Conservation (phyloP, 2,888 invertebrate genomes). For the Pyrgus malvae region DNA sequence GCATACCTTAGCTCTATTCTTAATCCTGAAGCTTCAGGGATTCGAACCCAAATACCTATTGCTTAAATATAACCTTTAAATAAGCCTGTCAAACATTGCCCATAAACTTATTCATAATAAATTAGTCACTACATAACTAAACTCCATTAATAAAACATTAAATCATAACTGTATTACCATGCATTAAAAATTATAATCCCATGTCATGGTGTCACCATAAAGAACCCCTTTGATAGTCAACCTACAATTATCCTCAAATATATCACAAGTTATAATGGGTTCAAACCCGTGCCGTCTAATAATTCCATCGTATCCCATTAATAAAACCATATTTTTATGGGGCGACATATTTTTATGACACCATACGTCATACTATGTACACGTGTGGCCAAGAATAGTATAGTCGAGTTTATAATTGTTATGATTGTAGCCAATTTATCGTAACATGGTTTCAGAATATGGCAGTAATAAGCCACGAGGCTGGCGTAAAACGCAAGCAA, state of each 20-base stretch:
- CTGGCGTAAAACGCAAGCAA: no score
- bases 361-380: slow-evolving; percentile 29
- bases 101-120: not conserved
- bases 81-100: no score
- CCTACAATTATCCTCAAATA: slow-evolving; percentile 31
- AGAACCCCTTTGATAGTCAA: slow-evolving; percentile 20
- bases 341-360: slow-evolving; percentile 37
- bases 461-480: no score
- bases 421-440: no score
- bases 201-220: slow-evolving; percentile 16
- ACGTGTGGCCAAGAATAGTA: slow-evolving; percentile 16
- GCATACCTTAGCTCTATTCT: no score
- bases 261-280: slow-evolving; percentile 23
- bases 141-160: slow-evolving; percentile 22
- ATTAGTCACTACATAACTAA: not conserved
- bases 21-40: no score
- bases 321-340: slow-evolving; percentile 35
- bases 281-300: slow-evolving; percentile 30
- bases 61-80: no score
- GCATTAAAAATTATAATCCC: slow-evolving; percentile 18
- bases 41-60: no score
- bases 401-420: not conserved
- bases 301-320: slow-evolving; percentile 34
- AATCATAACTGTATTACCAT: slow-evolving; percentile 21
- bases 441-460: no score